Evolutionary conservation across 2,797 vertebrate species (phyloP), one percentile per base, ranked within the genome.

Genomic region (Tachyglossus aculeatus): DNA sequence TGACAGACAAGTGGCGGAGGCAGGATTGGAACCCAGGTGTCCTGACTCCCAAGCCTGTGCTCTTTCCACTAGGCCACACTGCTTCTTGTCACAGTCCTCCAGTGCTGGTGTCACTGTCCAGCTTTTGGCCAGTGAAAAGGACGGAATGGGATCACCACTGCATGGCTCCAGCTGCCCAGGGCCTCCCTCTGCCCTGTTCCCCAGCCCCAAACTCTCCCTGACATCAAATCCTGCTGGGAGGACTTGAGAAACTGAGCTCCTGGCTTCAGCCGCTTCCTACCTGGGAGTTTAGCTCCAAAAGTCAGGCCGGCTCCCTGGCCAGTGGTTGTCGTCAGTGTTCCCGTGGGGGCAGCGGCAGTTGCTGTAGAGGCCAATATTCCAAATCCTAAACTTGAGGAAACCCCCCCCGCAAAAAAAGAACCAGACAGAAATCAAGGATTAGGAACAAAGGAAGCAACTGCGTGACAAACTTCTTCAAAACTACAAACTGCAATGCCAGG

Each of bases 211-310:
- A 29, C 25, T 48, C 15, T 48, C 27, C 16, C 25, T 27, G 45
- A 48, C 19, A 27, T 27, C 29, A 29, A 10, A 18, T 16, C 45
- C 45, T 48, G 25, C 25, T 48, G n/a, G 27, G 8, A 48, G 27
- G 31, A 2, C 14, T 15, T 11, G 31, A 29, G 45, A 15, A 48
- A 31, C 9, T 31, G 16, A 29, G 45, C 45, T 31, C 24, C 25
- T 27, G 31, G 21, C 45, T 27, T 29, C n/a, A 15, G 15, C 25
- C 27, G 11, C n/a, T 0, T 52, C 78, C 56, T 85, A 90, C 93
- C 92, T 79, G 93, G 91, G 4, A 93, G 91, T 80, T 96, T 96
- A 50, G 93, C 71, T 21, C 93, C 95, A 85, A 96, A 95, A 53
- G 82, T 19, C 48, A 95, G 91, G 2, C 88, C 65, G 18, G 91